Percentiles rank a stretch among this genome's conserved stretches.
Conservation (phyloP, 2,888 invertebrate species). For the Tachina fera region DNA sequence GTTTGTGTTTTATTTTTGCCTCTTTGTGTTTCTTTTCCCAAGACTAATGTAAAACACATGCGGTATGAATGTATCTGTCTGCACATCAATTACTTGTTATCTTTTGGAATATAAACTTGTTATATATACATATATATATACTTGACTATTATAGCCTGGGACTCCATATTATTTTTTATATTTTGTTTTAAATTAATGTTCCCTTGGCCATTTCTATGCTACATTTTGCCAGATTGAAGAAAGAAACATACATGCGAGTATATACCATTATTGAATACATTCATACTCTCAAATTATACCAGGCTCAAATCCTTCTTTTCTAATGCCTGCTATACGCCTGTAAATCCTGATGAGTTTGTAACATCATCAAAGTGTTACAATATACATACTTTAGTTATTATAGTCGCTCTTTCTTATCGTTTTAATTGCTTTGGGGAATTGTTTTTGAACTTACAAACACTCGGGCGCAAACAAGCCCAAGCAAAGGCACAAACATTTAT, state of each 20-base stretch:
- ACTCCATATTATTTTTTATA: conserved; percentile 7
- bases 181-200: conserved; percentile 64
- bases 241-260: neutral
- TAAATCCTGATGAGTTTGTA: conserved; percentile 57
- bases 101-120: conserved; percentile 57
- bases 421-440: conserved; percentile 71
- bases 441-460: conserved; percentile 42
- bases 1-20: too few species aligned
- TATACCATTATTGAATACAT: conserved; percentile 12
- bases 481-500: neutral
- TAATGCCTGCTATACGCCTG: neutral
- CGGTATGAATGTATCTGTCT: conserved; percentile 41
- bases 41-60: conserved; percentile 43
- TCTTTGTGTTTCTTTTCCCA: neutral
- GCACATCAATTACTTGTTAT: conserved; percentile 68
- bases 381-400: conserved; percentile 64
- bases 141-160: conserved; percentile 42
- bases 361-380: conserved; percentile 68
- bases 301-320: neutral
- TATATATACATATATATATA: conserved; percentile 19
- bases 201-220: conserved; percentile 53
- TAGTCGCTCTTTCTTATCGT: conserved; percentile 70
- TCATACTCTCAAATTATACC: neutral
- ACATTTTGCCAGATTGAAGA: conserved; percentile 40
- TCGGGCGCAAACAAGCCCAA: neutral